Evolutionary conservation across 2,797 vertebrate species (phyloP), one percentile per base, ranked within the genome.

Genomic region (Pangasius sanitwongsei): DNA sequence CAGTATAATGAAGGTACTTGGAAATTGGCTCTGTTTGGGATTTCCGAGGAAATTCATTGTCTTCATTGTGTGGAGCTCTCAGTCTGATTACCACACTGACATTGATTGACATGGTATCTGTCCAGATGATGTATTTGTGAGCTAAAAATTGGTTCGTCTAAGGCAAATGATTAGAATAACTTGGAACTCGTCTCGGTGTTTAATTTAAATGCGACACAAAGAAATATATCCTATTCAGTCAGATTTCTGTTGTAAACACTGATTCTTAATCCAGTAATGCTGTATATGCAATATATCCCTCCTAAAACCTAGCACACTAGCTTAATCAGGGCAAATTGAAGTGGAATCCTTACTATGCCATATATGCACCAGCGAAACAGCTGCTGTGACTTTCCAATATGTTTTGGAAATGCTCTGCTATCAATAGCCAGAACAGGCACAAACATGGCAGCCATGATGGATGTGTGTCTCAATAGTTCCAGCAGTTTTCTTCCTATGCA

Each of bases 351-450:
- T 16, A 8, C 44, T 57, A 53, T 85, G 34, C n/a, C 28, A n/a
- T 61, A 63, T 61, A 75, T 31, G 4, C 59, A 63, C 9, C 37
- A 25, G 50, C 13, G 41, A 48, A 83, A 75, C 87, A 88, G 82
- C 87, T 88, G 87, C 20, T 37, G 15, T 4, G 5, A 77, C 81
- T 83, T 57, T 63, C 57, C 28, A 2, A 11, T 74, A 44, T 75
- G 81, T 83, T 88, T 75, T 70, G 63, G 67, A 74, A 75, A 69
- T 15, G 53, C 37, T 12, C 70, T 75, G 82, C 70, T 88, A 88
- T 65, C 70, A 84, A 84, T 84, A 88, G 87, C 70, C 41, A 50
- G 41, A 50, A 23, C 37, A 31, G 50, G 55, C 7, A 23, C 41
- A 50, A 75, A 63, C n/a, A 11, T 37, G 16, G 70, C 69, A 77